Conservation (phyloP, 2,888 invertebrate species). For the Spodoptera picta region DNA sequence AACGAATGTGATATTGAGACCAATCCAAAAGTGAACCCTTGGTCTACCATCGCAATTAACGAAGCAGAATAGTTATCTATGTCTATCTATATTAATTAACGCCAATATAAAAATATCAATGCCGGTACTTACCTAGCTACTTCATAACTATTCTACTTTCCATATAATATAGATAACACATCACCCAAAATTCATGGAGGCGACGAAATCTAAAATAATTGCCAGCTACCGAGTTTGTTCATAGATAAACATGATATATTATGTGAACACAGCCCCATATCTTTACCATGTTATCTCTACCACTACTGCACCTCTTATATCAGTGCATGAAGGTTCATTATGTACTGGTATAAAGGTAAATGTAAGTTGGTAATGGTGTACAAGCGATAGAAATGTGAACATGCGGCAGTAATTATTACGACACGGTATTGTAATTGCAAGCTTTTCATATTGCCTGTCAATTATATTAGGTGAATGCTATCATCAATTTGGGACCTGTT, state of each 20-base stretch:
- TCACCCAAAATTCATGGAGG: slow-evolving; percentile 61
- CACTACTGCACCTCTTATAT: slow-evolving; percentile 10
- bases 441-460: slow-evolving; percentile 59
- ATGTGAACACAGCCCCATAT: slow-evolving; percentile 63
- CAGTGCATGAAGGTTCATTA: slow-evolving; percentile 23
- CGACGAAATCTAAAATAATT: slow-evolving; percentile 74
- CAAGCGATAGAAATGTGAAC: slow-evolving; percentile 62
- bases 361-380: slow-evolving; percentile 30
- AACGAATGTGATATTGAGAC: too few species aligned
- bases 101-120: too few species aligned
- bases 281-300: slow-evolving; percentile 42
- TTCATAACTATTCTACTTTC: slow-evolving; percentile 1
- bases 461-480: slow-evolving; percentile 55
- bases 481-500: slow-evolving; percentile 52
- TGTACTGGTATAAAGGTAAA: slow-evolving; percentile 2
- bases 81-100: too few species aligned
- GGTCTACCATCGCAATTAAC: too few species aligned
- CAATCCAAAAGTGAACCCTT: too few species aligned
- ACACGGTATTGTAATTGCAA: slow-evolving; percentile 67
- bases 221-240: slow-evolving; percentile 70
- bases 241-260: slow-evolving; percentile 72
- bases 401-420: slow-evolving; percentile 66
- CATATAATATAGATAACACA: slow-evolving; percentile 42
- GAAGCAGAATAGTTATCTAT: too few species aligned
- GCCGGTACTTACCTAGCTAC: too few species aligned